These are phyloP conservation scores for Kuschelorhynchus macadamiae DNA, from an alignment of 2,888 invertebrate genomes.

Conservation along the genomic window DNA sequence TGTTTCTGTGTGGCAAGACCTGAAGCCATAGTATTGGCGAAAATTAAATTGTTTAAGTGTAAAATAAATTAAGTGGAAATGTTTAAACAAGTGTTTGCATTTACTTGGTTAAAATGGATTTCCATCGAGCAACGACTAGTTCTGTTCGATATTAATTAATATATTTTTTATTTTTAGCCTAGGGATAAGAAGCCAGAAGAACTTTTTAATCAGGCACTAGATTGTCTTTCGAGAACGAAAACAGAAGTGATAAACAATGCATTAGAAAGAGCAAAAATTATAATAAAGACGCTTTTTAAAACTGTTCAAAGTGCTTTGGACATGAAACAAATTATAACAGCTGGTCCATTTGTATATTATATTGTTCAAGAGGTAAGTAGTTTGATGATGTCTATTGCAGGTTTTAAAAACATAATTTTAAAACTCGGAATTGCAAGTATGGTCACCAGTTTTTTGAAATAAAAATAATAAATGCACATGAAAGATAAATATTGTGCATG, in stretches of 20 bases:
- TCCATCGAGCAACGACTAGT: no score
- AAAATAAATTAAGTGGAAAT: no score
- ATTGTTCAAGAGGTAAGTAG: conserved; percentile 83
- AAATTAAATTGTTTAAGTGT: no score
- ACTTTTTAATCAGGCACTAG: conserved; percentile 80
- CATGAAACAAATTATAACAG: conserved; percentile 84
- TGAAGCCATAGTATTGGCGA: no score
- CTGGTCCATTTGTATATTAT: conserved; percentile 92
- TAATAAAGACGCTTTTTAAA: conserved; percentile 78
- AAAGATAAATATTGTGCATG: no score
- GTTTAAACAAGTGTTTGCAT: no score
- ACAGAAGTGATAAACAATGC: conserved; percentile 75
- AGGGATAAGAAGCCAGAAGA: conserved; percentile 75
- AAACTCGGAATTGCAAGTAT: neutral
- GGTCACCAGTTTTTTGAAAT: no score
- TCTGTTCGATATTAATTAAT: neutral
- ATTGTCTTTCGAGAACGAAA: conserved; percentile 76
- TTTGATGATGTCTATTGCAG: neutral
- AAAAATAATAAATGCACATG: no score
- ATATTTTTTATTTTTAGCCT: conserved; percentile 64
- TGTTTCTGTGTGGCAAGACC: no score
- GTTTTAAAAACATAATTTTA: neutral
- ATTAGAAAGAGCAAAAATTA: conserved; percentile 79
- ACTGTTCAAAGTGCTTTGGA: conserved; percentile 86
- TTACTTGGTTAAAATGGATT: no score